These are phyloP conservation scores for Caenorhabditis latens DNA, from an alignment of 1,140 invertebrate genomes.

Conservation along the genomic window DNA sequence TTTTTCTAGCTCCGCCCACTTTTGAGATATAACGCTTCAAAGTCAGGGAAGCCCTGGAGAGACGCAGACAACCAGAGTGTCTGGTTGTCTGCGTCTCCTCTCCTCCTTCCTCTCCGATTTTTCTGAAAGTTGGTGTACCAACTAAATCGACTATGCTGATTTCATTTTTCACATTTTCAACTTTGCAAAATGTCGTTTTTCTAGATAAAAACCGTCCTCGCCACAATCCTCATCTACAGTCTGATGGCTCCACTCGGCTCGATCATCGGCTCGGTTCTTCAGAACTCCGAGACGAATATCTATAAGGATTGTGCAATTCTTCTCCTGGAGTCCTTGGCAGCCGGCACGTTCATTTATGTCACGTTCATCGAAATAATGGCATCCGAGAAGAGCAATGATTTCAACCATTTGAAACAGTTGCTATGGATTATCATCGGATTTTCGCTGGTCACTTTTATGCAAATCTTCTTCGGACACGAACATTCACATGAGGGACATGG, in stretches of 20 bases:
- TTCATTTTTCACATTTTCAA: not conserved
- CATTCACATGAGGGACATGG: not conserved
- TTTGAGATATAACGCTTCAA: too few relatives aligned
- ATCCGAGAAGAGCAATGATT: constrained; percentile 73
- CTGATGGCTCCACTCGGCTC: constrained; percentile 75
- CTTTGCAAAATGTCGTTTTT: not conserved
- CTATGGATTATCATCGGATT: constrained; percentile 74
- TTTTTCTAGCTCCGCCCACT: too few relatives aligned
- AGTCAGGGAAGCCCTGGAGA: too few relatives aligned
- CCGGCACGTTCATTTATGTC: constrained; percentile 76
- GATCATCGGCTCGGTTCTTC: constrained; percentile 58
- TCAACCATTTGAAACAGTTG: constrained; percentile 75
- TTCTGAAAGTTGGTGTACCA: too few relatives aligned
- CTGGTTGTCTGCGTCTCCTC: too few relatives aligned
- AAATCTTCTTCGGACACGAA: constrained; percentile 64
- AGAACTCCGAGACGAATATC: constrained; percentile 70
- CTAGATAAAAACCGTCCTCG: constrained; percentile 66
- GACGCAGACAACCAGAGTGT: too few relatives aligned
- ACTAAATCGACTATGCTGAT: too few relatives aligned
- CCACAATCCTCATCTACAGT: constrained; percentile 73
- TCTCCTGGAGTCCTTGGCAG: constrained; percentile 75
- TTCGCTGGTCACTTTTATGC: constrained; percentile 69
- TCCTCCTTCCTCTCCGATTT: too few relatives aligned
- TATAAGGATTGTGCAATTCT: constrained; percentile 72
- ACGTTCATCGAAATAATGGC: constrained; percentile 69